A percentile compares a stretch with the other conserved stretches of the same genome.
phyloP scores from a whole-genome alignment of 2,888 invertebrate species.

The Rotaria macrura region DNA sequence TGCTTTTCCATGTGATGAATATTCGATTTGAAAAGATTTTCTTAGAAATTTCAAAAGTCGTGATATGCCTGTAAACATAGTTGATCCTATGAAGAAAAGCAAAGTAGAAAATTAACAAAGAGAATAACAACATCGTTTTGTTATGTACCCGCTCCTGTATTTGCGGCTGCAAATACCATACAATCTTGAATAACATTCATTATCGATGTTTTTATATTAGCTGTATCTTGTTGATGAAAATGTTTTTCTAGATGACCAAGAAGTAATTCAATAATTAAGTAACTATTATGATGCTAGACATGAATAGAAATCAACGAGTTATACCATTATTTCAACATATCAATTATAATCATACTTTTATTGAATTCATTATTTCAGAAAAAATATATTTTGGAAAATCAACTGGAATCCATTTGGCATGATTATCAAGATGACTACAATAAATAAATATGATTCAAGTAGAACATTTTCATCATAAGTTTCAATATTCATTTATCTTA shows the following conservation, averaged over 20 bases:
- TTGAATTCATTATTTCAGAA: constrained; percentile 25
- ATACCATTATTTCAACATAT: neutral
- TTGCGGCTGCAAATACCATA: constrained; percentile 76
- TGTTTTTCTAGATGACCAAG: constrained; percentile 78
- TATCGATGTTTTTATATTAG: constrained; percentile 61
- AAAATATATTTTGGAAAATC: constrained; percentile 65
- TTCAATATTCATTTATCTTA: neutral
- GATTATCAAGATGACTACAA: constrained; percentile 82
- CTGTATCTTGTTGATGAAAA: constrained; percentile 36
- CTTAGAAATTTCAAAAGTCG: constrained; percentile 1
- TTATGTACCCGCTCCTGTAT: neutral
- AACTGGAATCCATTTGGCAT: constrained; percentile 84
- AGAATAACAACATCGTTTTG: too few species aligned
- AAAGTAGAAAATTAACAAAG: neutral
- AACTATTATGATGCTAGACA: constrained; percentile 47
- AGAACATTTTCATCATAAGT: too few species aligned
- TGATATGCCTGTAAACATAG: neutral
- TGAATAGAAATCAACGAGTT: neutral
- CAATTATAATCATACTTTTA: neutral
- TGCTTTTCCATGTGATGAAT: neutral
- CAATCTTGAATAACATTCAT: constrained; percentile 88
- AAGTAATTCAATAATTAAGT: constrained; percentile 86
- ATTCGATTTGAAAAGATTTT: neutral
- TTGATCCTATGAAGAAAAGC: too few species aligned
- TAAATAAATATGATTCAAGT: constrained; percentile 32